These are phyloP conservation scores for Meloidogyne floridensis DNA, from an alignment of 1,140 invertebrate genomes.

Conservation along the genomic window DNA sequence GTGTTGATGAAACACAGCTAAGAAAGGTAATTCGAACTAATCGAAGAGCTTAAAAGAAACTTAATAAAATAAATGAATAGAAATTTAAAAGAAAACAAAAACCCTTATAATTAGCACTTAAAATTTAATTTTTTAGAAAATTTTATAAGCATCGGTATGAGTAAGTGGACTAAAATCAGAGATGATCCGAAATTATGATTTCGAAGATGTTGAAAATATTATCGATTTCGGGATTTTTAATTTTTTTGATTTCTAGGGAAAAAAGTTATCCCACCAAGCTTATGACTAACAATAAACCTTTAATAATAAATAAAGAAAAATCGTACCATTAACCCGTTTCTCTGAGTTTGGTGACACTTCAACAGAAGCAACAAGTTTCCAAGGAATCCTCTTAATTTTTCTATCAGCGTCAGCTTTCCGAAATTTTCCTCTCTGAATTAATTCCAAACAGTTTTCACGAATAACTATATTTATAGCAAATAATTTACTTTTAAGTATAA, in stretches of 20 bases:
- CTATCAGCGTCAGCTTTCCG: not conserved
- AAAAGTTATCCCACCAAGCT: too few species aligned
- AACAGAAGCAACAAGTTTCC: conserved; percentile 24
- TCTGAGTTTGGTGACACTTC: conserved; percentile 28
- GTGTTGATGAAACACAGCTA: not conserved
- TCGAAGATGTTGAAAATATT: too few species aligned
- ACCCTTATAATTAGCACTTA: too few species aligned
- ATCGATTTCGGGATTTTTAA: too few species aligned
- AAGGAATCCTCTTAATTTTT: conserved; percentile 17
- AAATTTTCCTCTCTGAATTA: not conserved
- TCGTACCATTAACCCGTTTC: not conserved
- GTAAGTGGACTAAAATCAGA: too few species aligned
- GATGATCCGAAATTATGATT: too few species aligned
- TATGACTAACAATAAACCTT: too few species aligned
- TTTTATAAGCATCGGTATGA: too few species aligned
- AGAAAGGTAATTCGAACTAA: conserved; percentile 26
- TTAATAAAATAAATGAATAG: too few species aligned
- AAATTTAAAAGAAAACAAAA: too few species aligned
- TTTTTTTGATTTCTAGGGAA: too few species aligned
- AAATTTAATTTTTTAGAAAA: too few species aligned
- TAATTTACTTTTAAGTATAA: not conserved
- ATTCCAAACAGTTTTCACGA: conserved; percentile 18
- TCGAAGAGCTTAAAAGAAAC: conserved; percentile 4
- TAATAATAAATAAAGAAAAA: not conserved
- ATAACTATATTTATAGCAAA: conserved; percentile 6